Base-by-base conservation (phyloP, 1,140 invertebrate species). In the Hypsibius dujardini region DNA sequence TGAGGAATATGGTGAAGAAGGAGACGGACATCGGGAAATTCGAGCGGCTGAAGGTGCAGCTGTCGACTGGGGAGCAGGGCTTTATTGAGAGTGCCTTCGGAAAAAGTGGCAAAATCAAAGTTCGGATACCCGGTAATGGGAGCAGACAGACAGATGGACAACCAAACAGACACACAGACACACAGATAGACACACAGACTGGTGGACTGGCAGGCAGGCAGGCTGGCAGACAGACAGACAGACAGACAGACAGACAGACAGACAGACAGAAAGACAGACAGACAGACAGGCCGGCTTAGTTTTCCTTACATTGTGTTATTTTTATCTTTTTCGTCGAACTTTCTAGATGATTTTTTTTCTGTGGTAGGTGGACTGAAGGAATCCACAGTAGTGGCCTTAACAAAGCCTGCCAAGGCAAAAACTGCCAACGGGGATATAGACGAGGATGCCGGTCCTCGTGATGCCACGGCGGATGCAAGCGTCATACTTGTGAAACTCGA, bases 41-140 rank as follows among this genome's bases (percentile, higher is more conserved):
- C 78, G 73, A 83, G 2, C 83, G 84, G 46, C 79, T 89, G 59
- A 81, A 82, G 75, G 84, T 89, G 12, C 76, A 76, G 12, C 76
- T 88, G 1, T 84, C 84, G 0, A 84, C 84, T 1, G 87, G 86
- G 1, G 84, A 87, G 77, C 73, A 74, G 1, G 87, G 87, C 0
- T 71, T 79, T 1, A 87, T 89, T 72, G 85, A 87, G 75, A 82
- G 85, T 45, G 80, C 81, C 7, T 89, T 89, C 82, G 87, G 87
- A 1, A 84, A 87, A 76, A 86, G 85, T 76, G 86, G 86, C 12
- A 89, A 89, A 79, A 80, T 87, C 40, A 87, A 87, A 79, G 81
- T 88, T 28, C 75, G 79, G 71, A 80, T 88, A 56, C 77, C 77
- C 75, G 79, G 82, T 77, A 77, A 28, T 28, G 28, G 28, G 28